A percentile compares a stretch with the other conserved stretches of the same genome.
phyloP scores from a whole-genome alignment of 2,888 invertebrate genomes.

The Drosophila anomalata region DNA sequence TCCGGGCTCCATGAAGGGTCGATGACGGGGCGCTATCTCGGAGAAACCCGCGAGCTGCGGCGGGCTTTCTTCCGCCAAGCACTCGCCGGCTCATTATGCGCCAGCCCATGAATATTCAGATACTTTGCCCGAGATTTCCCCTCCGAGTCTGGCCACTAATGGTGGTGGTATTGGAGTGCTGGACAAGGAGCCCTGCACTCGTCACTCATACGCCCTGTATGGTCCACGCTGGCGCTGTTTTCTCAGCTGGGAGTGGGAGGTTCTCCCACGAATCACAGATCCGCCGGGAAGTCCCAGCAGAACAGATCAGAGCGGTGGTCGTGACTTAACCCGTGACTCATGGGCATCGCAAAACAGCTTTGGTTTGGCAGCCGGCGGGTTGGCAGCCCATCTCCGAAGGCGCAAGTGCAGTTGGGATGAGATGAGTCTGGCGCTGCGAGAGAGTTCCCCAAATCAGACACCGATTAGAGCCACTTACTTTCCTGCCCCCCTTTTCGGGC shows the following conservation, averaged over 20 bases:
- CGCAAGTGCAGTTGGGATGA: conserved; percentile 1
- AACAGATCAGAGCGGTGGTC: neutral
- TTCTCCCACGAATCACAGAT: no score
- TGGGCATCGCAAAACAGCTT: conserved; percentile 1
- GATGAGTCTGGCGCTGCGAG: no score
- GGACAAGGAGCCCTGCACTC: no score
- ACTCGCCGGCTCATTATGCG: no score
- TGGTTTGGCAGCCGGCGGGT: neutral
- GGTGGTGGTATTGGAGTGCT: neutral
- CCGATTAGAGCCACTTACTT: no score
- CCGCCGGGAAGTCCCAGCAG: neutral
- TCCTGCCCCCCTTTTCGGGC: no score
- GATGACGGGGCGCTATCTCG: neutral
- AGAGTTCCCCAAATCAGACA: no score
- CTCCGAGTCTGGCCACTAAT: neutral
- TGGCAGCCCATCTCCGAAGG: conserved; percentile 8
- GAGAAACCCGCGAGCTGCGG: neutral
- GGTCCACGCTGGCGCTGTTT: no score
- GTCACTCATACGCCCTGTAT: neutral
- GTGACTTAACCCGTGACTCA: conserved; percentile 18
- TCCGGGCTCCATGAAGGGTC: neutral
- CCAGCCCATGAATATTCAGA: no score
- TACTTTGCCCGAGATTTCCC: neutral
- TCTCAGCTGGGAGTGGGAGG: no score
- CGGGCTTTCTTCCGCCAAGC: neutral